These are phyloP conservation scores for Choristoneura rosaceana DNA, from an alignment of 2,888 invertebrate species.

Conservation along the genomic window DNA sequence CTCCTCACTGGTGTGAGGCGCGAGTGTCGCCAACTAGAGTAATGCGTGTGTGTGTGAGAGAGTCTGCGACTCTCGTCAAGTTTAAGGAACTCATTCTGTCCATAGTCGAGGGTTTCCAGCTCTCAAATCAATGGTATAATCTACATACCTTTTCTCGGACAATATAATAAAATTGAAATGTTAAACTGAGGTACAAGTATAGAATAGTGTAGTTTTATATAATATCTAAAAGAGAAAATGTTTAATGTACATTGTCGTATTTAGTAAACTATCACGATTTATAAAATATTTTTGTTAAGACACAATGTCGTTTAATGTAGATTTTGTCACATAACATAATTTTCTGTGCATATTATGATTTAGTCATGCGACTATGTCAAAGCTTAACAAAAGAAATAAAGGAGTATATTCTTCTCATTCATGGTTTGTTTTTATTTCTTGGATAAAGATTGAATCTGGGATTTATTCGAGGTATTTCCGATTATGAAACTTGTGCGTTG, in stretches of 20 bases:
- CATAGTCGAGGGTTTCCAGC: conserved; percentile 53
- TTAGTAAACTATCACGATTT: conserved; percentile 42
- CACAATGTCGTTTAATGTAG: conserved; percentile 39
- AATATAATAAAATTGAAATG: conserved; percentile 63
- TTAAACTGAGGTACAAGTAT: conserved; percentile 69
- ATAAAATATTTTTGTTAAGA: conserved; percentile 46
- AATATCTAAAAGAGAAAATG: conserved; percentile 49
- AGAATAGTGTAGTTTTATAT: conserved; percentile 61
- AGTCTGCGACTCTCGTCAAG: background rate
- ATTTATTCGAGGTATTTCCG: conserved; percentile 20
- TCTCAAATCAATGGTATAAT: conserved; percentile 58
- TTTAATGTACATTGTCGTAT: conserved; percentile 49
- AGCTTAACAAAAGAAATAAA: conserved; percentile 73
- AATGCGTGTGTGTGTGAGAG: background rate
- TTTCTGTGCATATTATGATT: conserved; percentile 60
- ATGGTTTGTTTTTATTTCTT: conserved; percentile 78
- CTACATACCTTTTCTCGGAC: conserved; percentile 59
- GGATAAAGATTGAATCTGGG: conserved; percentile 20
- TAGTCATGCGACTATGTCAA: conserved; percentile 63
- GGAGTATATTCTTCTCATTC: conserved; percentile 76
- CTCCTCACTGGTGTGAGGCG: conserved; percentile 48
- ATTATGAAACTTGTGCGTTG: conserved; percentile 10
- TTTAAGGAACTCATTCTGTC: conserved; percentile 49
- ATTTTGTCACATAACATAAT: conserved; percentile 51
- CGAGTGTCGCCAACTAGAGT: conserved; percentile 33